Base-by-base conservation (phyloP, 2,797 vertebrate genomes). In the Garrulus glandarius region DNA sequence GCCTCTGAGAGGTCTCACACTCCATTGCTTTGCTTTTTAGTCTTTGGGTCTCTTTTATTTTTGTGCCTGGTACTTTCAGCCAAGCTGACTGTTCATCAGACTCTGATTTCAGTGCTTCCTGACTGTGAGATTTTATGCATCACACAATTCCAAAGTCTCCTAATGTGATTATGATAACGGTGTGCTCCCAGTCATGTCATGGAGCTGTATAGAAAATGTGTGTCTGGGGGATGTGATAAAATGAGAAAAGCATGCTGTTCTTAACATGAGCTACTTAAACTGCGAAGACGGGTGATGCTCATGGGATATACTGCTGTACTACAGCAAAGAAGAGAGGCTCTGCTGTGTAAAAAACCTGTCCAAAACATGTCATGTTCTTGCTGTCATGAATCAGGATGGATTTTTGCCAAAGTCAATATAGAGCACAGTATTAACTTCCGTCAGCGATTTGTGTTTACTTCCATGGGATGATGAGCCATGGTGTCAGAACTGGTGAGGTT, bases 361-460 rank as follows among this genome's bases (percentile, higher is more conserved):
- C 27, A 63, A 85, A 91, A 74, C 34, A 23, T 76, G 11, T 67
- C 4, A 2, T 10, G 19, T 16, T 70, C 21, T 80, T 93, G 19
- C 55, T 4, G 2, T 72, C 20, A 13, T 43, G 15, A 74, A 9
- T 26, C 47, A 64, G 60, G 24, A n/a, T 74, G 49, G 39, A 56
- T 85, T 95, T 95, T 88, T 80, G 47, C 71, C 49, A 14, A 74
- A 80, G 69, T 74, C 53, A 41, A 1, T 71, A 60, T 4, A 37
- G 32, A 78, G 7, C 69, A 41, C 19, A 63, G 15, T 29, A n/a
- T 83, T 47, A 61, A 2, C 32, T 74, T 44, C 19, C 37, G 23
- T 74, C 41, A 52, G 52, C 21, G 59, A 12, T 77, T 92, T 68
- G 21, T 77, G 17, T 74, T 92, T 83, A 14, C 21, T 86, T 94